Conservation (phyloP, 2,797 vertebrate genomes). For the Scleropages formosus region DNA sequence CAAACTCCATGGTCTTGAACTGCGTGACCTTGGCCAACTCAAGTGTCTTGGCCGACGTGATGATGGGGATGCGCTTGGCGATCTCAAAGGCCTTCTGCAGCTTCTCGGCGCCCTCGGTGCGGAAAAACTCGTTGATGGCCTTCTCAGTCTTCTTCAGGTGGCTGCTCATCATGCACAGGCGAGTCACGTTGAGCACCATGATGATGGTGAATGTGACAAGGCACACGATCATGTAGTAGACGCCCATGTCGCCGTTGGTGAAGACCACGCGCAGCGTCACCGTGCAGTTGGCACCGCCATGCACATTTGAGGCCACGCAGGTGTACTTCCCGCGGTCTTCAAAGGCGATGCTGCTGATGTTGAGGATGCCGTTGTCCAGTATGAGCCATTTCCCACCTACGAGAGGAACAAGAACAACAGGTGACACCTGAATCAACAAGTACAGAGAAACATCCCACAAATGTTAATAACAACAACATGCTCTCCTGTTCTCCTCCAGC, state of each 20-base stretch:
- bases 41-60: constrained; percentile 96
- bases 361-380: constrained; percentile 78
- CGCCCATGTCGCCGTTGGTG: constrained; percentile 91
- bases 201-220: constrained; percentile 94
- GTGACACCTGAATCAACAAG: too few species aligned
- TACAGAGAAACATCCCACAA: too few species aligned
- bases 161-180: constrained; percentile 99
- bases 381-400: constrained; percentile 83
- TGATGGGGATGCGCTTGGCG: constrained; percentile 95
- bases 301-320: constrained; percentile 79
- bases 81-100: constrained; percentile 98
- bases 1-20: constrained; percentile 99
- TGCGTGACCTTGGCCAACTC: constrained; percentile 98
- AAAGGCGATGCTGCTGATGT: constrained; percentile 88
- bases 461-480: too few species aligned
- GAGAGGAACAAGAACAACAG: constrained; percentile 2
- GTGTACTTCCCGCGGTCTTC: constrained; percentile 95
- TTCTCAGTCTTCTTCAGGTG: constrained; percentile 98
- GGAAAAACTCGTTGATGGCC: constrained; percentile 97
- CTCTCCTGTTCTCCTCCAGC: too few species aligned
- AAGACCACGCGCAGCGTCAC: constrained; percentile 91
- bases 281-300: constrained; percentile 84
- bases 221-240: constrained; percentile 97
- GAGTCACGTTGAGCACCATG: constrained; percentile 90
- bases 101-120: constrained; percentile 96